These are phyloP conservation scores for Habroteleia sp. DNA, from an alignment of 2,888 invertebrate genomes.

Conservation along the genomic window DNA sequence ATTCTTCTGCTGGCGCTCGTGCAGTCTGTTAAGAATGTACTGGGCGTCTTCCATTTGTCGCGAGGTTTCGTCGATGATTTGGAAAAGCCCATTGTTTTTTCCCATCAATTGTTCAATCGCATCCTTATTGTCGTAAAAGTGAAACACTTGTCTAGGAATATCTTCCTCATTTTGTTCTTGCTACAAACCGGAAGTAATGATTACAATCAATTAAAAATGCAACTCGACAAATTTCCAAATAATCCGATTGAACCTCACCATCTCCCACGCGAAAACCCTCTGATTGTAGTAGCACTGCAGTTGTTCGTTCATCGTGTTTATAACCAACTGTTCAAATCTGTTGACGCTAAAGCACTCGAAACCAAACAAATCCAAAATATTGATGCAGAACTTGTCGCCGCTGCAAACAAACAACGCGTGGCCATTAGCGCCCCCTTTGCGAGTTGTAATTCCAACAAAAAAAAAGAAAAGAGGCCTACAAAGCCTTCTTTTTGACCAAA, in stretches of 20 bases:
- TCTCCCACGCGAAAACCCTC: constrained; percentile 94
- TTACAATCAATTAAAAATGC: no score
- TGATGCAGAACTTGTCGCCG: constrained; percentile 91
- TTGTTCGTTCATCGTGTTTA: constrained; percentile 95
- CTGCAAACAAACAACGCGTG: no score
- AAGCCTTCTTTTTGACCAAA: constrained; percentile 25
- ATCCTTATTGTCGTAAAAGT: constrained; percentile 93
- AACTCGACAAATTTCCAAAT: no score
- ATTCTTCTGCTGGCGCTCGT: constrained; percentile 81
- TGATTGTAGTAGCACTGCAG: constrained; percentile 96
- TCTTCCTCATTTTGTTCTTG: constrained; percentile 90
- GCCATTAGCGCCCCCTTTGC: not conserved
- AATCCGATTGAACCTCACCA: no score
- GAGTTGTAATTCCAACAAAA: not conserved
- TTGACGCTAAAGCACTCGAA: constrained; percentile 95
- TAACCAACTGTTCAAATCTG: constrained; percentile 92
- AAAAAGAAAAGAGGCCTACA: constrained; percentile 3
- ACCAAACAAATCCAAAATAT: constrained; percentile 93
- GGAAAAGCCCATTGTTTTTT: constrained; percentile 91
- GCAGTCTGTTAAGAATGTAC: constrained; percentile 86
- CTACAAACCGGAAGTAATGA: constrained; percentile 73
- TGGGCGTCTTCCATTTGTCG: constrained; percentile 87
- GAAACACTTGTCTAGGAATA: constrained; percentile 86
- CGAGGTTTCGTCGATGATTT: constrained; percentile 93
- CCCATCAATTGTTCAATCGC: constrained; percentile 93